A percentile compares a stretch with the other conserved stretches of the same genome.
phyloP scores from a whole-genome alignment of 2,113 vertebrate genomes.

The Seriola quinqueradiata region DNA sequence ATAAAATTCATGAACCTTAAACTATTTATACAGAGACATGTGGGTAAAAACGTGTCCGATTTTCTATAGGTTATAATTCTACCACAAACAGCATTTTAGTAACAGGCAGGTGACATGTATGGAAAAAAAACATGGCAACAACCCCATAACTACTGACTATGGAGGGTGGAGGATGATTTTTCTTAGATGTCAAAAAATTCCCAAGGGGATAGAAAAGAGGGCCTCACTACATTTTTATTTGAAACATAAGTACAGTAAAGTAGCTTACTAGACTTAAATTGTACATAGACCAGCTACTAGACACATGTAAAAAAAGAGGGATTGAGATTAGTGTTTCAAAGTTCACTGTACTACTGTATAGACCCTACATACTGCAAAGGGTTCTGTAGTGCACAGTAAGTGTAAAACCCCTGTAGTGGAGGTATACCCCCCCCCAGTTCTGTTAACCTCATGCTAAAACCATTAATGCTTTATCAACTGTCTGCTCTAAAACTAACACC shows the following conservation, averaged over 20 bases:
- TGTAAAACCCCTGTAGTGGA: not conserved
- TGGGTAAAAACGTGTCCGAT: not conserved
- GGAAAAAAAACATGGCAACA: no score
- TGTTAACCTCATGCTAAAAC: not conserved
- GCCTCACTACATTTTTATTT: not conserved
- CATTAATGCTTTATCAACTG: not conserved
- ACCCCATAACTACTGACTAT: no score
- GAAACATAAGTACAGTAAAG: not conserved
- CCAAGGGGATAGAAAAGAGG: not conserved
- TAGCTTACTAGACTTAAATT: constrained; percentile 30
- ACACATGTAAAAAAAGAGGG: constrained; percentile 4
- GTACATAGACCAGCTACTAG: constrained; percentile 4
- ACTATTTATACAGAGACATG: not conserved
- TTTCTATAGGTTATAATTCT: not conserved
- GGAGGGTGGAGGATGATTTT: no score
- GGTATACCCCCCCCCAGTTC: not conserved
- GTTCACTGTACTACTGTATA: constrained; percentile 23
- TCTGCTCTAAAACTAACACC: not conserved
- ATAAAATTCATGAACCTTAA: not conserved
- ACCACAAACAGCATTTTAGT: no score
- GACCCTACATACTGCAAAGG: not conserved
- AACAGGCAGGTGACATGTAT: no score
- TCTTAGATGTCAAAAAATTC: not conserved
- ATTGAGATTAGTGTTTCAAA: constrained; percentile 58
- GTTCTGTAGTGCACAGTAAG: not conserved